phyloP scores from a whole-genome alignment of 2,888 invertebrate genomes.

The Lepidocyrtoides sp. region DNA sequence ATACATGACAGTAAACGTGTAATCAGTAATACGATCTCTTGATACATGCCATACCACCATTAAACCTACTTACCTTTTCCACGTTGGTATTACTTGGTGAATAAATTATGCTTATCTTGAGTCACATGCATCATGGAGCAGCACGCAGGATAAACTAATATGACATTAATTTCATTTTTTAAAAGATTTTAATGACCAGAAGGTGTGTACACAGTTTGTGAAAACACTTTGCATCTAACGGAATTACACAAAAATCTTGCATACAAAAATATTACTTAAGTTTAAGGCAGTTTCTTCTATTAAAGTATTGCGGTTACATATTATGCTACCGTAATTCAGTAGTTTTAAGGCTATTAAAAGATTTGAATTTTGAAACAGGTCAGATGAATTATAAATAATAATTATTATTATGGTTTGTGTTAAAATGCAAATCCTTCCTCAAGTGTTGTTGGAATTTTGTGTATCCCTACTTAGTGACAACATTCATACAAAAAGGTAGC shows the following conservation, averaged over 20 bases:
- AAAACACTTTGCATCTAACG: background rate
- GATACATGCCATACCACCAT: too few species aligned
- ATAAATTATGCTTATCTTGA: background rate
- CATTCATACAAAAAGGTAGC: background rate
- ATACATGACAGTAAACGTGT: background rate
- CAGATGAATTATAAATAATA: constrained; percentile 14
- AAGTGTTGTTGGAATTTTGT: background rate
- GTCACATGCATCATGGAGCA: background rate
- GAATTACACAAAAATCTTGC: background rate
- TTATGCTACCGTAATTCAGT: background rate
- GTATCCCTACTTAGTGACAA: constrained; percentile 9
- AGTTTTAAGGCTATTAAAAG: background rate
- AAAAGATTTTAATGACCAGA: background rate
- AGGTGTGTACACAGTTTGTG: background rate
- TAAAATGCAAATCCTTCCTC: background rate
- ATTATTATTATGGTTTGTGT: background rate
- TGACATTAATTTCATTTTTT: background rate
- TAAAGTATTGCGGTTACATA: background rate
- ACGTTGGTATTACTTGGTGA: too few species aligned
- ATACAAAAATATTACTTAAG: too few species aligned
- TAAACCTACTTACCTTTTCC: too few species aligned
- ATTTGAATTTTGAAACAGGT: constrained; percentile 30
- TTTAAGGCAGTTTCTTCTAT: background rate
- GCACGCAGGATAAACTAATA: background rate
- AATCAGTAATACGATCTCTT: too few species aligned